Evolutionary conservation across 2,888 invertebrate genomes (phyloP), one percentile per base, ranked within the genome.

Genomic region (Listrodromus nycthemerus): DNA sequence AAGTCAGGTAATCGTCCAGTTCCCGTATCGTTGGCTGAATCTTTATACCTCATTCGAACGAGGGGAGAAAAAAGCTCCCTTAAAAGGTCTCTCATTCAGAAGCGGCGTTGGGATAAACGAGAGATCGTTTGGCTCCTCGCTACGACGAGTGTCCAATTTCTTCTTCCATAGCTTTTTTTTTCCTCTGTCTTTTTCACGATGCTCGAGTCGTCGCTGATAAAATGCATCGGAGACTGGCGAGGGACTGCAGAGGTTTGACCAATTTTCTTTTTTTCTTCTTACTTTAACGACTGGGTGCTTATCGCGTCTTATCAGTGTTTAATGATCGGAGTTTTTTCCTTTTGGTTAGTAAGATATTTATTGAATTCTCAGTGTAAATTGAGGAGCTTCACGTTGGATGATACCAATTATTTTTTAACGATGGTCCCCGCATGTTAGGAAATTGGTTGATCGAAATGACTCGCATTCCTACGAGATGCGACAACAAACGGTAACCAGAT

Each of bases 31-130:
- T 37, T 16, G 30, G 58, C 50, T 0, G 10, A 27, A 19, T 75
- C 75, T 48, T 55, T 81, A 81, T 30, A 30, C 16, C 13, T 61
- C n/a, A n/a, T 61, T 21, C 30, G 7, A 24, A 4, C n/a, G 6
- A 30, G 27, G 16, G 8, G 0, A 6, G 7, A 30, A 61, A 61
- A 61, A 58, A 61, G 27, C 16, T 13, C 24, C 30, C 55, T 52
- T 41, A 45, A 27, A 19, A 8, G 69, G 45, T 66, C 24, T 37
- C 50, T 30, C 37, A 61, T 63, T 30, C 8, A 69, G 52, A 33
- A 77, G 61, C 33, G 16, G 48, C 55, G 69, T 69, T 13, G 66
- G 67, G 66, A 76, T 76, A 58, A 58, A 45, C 63, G 74, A 80
- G 74, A 80, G 33, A 63, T 61, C 50, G 30, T 50, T 69, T 67